A percentile compares a stretch with the other conserved stretches of the same genome.
These are phyloP conservation scores for Syritta pipiens DNA, from an alignment of 2,888 invertebrate species.

Conservation along the genomic window DNA sequence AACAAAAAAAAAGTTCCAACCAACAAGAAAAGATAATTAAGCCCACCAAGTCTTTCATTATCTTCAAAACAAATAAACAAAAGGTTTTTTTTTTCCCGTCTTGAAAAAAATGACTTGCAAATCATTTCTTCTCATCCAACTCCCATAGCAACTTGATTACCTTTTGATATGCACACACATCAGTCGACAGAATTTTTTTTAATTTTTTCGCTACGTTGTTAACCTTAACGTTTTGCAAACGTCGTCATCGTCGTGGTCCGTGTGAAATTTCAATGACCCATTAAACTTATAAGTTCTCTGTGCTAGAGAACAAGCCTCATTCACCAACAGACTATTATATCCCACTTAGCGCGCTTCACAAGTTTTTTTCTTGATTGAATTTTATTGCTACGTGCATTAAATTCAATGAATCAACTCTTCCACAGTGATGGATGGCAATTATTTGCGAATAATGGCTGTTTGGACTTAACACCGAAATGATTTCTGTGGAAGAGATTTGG, in stretches of 20 bases:
- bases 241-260: constrained; percentile 17
- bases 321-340: constrained; percentile 21
- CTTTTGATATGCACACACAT: constrained; percentile 25
- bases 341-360: constrained; percentile 22
- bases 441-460: constrained; percentile 6
- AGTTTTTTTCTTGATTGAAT: constrained; percentile 17
- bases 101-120: constrained; percentile 17
- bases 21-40: too few relatives aligned
- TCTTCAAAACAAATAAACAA: too few relatives aligned
- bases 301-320: constrained; percentile 9
- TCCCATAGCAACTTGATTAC: constrained; percentile 28
- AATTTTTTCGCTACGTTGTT: constrained; percentile 5
- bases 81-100: not conserved
- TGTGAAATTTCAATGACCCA: constrained; percentile 60
- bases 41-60: too few relatives aligned
- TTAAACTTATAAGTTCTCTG: constrained; percentile 49
- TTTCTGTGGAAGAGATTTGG: not conserved
- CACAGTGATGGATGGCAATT: constrained; percentile 25
- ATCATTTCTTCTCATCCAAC: constrained; percentile 7
- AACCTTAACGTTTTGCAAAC: constrained; percentile 1
- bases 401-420: constrained; percentile 37
- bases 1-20: too few relatives aligned
- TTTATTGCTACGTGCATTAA: constrained; percentile 26
- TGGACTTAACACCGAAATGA: not conserved
- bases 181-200: too few relatives aligned